Conservation (phyloP, 2,113 vertebrate species). For the Oncorhynchus tshawytscha region DNA sequence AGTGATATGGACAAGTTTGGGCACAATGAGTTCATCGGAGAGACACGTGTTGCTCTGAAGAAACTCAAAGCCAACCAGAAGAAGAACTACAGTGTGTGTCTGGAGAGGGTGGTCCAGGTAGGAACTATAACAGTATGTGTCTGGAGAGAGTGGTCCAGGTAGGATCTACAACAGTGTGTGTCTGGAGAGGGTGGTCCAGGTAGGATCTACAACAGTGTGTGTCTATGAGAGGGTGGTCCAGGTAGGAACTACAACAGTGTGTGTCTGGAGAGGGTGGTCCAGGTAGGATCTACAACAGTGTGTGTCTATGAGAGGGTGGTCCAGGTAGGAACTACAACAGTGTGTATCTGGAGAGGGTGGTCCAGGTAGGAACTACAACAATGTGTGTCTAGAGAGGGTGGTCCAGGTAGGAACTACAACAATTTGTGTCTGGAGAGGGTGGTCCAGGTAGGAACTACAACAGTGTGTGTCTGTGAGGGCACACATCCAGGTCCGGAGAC, state of each 20-base stretch:
- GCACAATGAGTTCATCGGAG: slow-evolving; percentile 97
- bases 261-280: slow-evolving; percentile 86
- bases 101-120: too few species aligned
- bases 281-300: slow-evolving; percentile 66
- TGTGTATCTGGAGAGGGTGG: slow-evolving; percentile 91
- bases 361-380: slow-evolving; percentile 54
- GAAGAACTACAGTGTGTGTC: slow-evolving; percentile 87
- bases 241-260: slow-evolving; percentile 72
- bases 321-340: slow-evolving; percentile 60
- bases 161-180: too few species aligned
- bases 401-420: slow-evolving; percentile 35
- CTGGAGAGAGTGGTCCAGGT: too few species aligned
- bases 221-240: slow-evolving; percentile 76
- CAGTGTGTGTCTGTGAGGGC: neutral
- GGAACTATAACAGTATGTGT: too few species aligned
- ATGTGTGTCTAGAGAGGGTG: slow-evolving; percentile 92
- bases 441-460: slow-evolving; percentile 77
- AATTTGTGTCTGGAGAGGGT: slow-evolving; percentile 94
- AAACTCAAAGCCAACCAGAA: slow-evolving; percentile 92
- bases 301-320: slow-evolving; percentile 91
- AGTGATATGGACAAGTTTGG: slow-evolving; percentile 98
- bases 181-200: too few species aligned
- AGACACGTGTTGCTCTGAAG: slow-evolving; percentile 93
- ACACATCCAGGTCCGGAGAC: neutral
- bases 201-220: too few species aligned